Conservation (phyloP, 2,888 invertebrate genomes). For the Vannuccia rotundouncinata region DNA sequence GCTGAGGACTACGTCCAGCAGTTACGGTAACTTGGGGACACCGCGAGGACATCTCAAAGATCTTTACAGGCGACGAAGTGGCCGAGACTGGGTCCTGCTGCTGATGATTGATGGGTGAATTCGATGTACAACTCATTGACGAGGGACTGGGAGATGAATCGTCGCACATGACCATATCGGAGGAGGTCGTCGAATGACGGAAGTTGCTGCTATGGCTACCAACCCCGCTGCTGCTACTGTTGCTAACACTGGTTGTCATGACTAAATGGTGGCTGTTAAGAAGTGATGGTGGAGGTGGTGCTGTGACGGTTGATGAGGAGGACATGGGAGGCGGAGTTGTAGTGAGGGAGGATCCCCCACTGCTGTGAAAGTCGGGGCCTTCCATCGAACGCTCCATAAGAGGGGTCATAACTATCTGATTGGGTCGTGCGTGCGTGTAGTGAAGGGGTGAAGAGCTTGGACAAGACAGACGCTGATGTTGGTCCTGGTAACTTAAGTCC, state of each 20-base stretch:
- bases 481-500: not conserved
- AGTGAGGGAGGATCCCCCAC: not conserved
- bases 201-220: not conserved
- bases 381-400: conserved; percentile 7
- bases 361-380: not conserved
- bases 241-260: too few relatives aligned
- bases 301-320: too few relatives aligned
- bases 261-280: not conserved
- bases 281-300: too few relatives aligned
- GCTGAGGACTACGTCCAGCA: not conserved
- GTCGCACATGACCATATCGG: not conserved
- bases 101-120: conserved; percentile 5
- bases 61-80: not conserved
- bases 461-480: not conserved
- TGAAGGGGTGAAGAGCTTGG: not conserved
- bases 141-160: not conserved
- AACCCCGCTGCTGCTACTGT: not conserved
- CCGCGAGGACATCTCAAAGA: not conserved
- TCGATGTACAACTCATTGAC: not conserved
- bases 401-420: not conserved
- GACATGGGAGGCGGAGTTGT: not conserved
- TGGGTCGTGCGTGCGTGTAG: not conserved
- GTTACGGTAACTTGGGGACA: not conserved
- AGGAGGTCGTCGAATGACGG: not conserved
- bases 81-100: not conserved